phyloP scores from a whole-genome alignment of 2,113 vertebrate species.

The Scalopus aquaticus region DNA sequence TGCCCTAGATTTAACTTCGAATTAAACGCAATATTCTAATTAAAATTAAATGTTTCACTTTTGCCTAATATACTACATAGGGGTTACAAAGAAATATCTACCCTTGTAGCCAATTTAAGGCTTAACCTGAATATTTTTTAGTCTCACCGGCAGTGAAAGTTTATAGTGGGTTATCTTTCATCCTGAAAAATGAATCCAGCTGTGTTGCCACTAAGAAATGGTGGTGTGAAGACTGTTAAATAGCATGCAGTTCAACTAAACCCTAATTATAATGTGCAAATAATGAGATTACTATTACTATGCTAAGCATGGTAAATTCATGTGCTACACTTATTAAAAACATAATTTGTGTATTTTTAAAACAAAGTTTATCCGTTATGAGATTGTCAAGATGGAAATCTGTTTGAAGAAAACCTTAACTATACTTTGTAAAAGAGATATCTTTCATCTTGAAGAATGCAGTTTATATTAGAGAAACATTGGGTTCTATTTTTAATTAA shows the following conservation, averaged over 20 bases:
- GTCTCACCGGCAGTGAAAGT: background rate
- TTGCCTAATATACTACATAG: constrained; percentile 56
- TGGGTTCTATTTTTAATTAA: background rate
- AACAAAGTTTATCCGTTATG: background rate
- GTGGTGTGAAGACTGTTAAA: constrained; percentile 50
- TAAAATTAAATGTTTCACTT: constrained; percentile 72
- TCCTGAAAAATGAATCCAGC: constrained; percentile 65
- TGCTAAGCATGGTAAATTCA: constrained; percentile 45
- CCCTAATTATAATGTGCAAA: constrained; percentile 45
- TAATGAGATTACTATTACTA: constrained; percentile 52
- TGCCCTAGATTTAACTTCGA: constrained; percentile 64
- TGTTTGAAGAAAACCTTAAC: background rate
- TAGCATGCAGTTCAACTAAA: constrained; percentile 43
- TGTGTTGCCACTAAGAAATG: constrained; percentile 49
- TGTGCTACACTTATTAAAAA: constrained; percentile 47
- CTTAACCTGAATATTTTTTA: constrained; percentile 62
- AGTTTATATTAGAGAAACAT: background rate
- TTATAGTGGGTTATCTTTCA: constrained; percentile 63
- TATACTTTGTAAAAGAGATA: background rate
- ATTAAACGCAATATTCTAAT: constrained; percentile 69
- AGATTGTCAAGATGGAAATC: constrained; percentile 24
- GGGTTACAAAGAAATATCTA: constrained; percentile 35
- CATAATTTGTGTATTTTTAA: constrained; percentile 45
- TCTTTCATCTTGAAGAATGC: background rate
- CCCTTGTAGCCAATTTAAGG: constrained; percentile 46